These are phyloP conservation scores for Leucoptera coffeella DNA, from an alignment of 2,888 invertebrate genomes.

Conservation along the genomic window DNA sequence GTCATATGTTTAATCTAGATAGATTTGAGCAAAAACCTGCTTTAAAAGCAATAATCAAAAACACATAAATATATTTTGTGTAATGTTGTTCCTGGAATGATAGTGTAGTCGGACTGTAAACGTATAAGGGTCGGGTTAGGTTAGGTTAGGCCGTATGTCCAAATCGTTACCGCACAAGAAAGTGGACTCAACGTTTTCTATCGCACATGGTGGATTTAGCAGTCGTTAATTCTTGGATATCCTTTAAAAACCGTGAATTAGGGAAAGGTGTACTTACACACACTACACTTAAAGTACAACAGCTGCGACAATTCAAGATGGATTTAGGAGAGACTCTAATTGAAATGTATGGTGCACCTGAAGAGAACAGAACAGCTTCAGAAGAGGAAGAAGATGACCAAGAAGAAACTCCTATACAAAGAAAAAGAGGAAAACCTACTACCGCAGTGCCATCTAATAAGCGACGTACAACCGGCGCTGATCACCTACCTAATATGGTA, in stretches of 20 bases:
- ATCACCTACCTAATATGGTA: not conserved
- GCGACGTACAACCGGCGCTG: not conserved
- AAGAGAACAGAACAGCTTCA: not conserved
- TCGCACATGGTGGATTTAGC: constrained; percentile 8
- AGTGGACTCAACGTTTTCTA: constrained; percentile 8
- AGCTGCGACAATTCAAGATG: not conserved
- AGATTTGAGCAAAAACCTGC: too few relatives aligned
- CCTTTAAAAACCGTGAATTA: constrained; percentile 3
- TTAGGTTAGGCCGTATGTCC: constrained; percentile 9
- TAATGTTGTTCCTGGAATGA: too few relatives aligned
- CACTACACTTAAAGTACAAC: not conserved
- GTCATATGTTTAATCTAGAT: too few relatives aligned
- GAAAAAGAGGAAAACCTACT: not conserved
- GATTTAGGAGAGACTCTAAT: not conserved
- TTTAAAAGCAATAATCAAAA: too few relatives aligned
- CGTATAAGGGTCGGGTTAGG: too few relatives aligned
- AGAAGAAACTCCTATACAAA: not conserved
- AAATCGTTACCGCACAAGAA: constrained; percentile 5
- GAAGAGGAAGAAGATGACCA: not conserved
- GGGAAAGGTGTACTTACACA: not conserved
- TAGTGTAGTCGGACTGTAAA: too few relatives aligned
- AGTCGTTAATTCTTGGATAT: constrained; percentile 7
- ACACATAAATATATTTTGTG: too few relatives aligned
- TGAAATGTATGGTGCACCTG: not conserved
- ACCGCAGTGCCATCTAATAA: not conserved